Percentiles rank a stretch among this genome's conserved stretches.
Evolutionary conservation across 2,113 vertebrate genomes (phyloP).

Genomic region (Todiramphus chloris): DNA sequence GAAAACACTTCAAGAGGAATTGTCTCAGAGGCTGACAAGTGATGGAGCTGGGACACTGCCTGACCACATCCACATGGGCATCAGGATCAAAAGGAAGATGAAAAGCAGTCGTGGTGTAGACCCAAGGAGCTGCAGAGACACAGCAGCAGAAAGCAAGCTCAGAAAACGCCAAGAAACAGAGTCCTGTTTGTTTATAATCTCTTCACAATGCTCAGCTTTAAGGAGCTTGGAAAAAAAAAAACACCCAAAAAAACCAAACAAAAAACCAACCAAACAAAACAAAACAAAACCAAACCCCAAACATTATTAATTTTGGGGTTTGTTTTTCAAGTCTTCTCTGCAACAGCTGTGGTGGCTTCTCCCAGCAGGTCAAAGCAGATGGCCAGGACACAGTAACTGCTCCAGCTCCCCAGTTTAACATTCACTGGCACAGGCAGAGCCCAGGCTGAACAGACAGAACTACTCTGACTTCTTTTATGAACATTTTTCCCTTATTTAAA

Average conservation of each 20-base stretch:
- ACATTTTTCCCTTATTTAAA: background rate
- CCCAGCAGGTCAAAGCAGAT: background rate
- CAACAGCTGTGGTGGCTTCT: background rate
- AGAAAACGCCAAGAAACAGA: background rate
- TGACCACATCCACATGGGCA: background rate
- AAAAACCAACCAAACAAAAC: background rate
- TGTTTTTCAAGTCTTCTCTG: background rate
- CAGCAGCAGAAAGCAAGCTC: background rate
- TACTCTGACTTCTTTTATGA: background rate
- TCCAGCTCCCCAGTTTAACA: background rate
- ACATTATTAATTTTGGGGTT: no score
- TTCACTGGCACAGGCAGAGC: background rate
- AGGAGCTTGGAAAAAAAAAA: background rate
- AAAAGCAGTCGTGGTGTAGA: background rate
- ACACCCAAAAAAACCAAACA: no score
- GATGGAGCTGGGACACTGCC: no score
- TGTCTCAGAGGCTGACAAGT: background rate
- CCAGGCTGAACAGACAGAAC: background rate
- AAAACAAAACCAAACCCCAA: background rate
- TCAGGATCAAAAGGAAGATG: background rate
- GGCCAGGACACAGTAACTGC: background rate
- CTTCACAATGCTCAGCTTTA: background rate
- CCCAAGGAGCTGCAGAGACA: background rate
- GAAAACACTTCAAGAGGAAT: background rate
- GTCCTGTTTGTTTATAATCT: background rate